Evolutionary conservation across 1,140 invertebrate species (phyloP), one percentile per base, ranked within the genome.

Genomic region (Medauroidea extradentata): DNA sequence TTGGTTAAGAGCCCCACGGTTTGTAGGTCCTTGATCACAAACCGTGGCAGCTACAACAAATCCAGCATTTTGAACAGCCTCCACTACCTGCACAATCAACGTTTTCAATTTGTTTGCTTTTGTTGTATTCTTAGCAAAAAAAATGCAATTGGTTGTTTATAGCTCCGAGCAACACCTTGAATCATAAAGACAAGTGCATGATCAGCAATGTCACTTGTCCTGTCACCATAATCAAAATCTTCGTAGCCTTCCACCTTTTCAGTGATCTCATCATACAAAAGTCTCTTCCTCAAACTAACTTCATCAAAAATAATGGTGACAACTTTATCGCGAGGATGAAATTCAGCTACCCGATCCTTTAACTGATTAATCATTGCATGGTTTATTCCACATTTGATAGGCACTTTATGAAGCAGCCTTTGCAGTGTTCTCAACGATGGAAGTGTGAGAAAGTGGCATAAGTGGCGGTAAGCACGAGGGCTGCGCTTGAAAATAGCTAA

Each of bases 151-250:
- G 67, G 65, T 8, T 67, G 48, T 42, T 64, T 67, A 61, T 61
- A 69, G 4, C 38, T 41, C 1, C 39, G 9, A 16, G 52, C 34
- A 25, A 68, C 57, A 4, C 63, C 62, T 29, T 53, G 42, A 1
- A 65, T 16, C 61, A 67, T 63, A 42, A 69, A 67, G 2, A 65
- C 61, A 18, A 67, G 13, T 14, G 62, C 63, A 46, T 69, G 63
- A 46, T 69, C 55, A 11, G 66, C 63, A 53, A 64, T 55, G 14
- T 54, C 29, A 0, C n/a, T 1, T 23, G 23, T 63, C 9, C 57
- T 9, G 3, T 29, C 51, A 4, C 13, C 44, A 13, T 27, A 11
- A 21, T 60, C 63, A 53, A 51, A 67, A 49, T 69, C 62, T 56
- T 64, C 63, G 18, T 64, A 62, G n/a, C n/a, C n/a, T n/a, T n/a